Conservation (phyloP, 2,113 vertebrate genomes). For the Tyto alba region DNA sequence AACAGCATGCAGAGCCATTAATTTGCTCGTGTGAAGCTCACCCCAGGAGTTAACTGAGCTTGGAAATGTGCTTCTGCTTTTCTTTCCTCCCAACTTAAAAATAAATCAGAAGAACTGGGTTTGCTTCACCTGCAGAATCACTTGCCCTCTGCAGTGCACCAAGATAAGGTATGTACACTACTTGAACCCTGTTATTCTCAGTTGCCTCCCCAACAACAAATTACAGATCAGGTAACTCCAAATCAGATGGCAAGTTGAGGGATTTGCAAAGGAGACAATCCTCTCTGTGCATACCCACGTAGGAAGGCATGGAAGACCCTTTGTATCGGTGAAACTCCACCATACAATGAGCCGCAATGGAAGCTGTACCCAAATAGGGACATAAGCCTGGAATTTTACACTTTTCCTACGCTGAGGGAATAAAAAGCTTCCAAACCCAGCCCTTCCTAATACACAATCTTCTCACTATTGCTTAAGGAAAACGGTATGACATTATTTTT, state of each 20-base stretch:
- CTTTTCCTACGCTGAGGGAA: not conserved
- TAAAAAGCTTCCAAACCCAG: not conserved
- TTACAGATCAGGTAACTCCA: not conserved
- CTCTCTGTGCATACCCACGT: fast-evolving
- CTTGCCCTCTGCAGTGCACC: not conserved
- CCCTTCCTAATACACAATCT: not conserved
- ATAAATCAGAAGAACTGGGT: not conserved
- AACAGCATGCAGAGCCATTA: fast-evolving
- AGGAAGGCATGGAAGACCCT: not conserved
- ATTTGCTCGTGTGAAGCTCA: not conserved
- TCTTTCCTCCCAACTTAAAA: not conserved
- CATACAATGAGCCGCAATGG: not conserved
- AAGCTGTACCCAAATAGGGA: not conserved
- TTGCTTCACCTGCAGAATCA: not conserved
- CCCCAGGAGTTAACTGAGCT: not conserved
- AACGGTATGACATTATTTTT: not conserved
- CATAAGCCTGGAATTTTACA: not conserved
- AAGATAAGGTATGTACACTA: not conserved
- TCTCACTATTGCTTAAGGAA: not conserved
- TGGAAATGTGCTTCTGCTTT: not conserved
- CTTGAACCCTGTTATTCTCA: not conserved
- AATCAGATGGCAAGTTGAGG: not conserved
- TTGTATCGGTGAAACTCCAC: not conserved
- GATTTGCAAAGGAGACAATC: not conserved
- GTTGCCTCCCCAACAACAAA: not conserved